A percentile compares a stretch with the other conserved stretches of the same genome.
phyloP scores from a whole-genome alignment of 2,797 vertebrate genomes.

The Aphelocoma californica region DNA sequence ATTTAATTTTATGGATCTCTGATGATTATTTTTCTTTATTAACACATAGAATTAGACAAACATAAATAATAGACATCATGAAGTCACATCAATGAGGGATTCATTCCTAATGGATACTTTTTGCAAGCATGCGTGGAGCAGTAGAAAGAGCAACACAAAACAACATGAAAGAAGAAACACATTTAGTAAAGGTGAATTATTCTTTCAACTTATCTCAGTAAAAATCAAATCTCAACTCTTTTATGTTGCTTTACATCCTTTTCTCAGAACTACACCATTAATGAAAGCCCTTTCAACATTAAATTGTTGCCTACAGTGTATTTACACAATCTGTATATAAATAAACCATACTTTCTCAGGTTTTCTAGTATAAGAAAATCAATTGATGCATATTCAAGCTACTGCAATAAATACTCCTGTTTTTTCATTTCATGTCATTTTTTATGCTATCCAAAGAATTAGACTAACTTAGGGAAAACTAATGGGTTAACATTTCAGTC shows the following conservation, averaged over 20 bases:
- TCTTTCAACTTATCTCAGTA: constrained; percentile 29
- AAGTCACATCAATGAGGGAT: constrained; percentile 13
- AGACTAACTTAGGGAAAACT: background rate
- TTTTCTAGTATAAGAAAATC: constrained; percentile 11
- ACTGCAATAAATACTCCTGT: background rate
- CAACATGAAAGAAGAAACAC: constrained; percentile 18
- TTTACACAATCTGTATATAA: background rate
- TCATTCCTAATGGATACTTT: background rate
- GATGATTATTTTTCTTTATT: background rate
- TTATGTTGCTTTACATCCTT: background rate
- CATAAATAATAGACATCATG: background rate
- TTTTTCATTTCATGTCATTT: background rate
- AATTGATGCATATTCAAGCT: background rate
- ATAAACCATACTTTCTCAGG: background rate
- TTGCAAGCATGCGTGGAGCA: background rate
- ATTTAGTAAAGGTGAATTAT: background rate
- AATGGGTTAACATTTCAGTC: background rate
- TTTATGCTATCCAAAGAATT: background rate
- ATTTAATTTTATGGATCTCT: background rate
- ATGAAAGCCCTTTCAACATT: constrained; percentile 19
- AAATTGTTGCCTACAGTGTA: constrained; percentile 1
- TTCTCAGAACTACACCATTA: background rate
- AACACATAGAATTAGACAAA: background rate
- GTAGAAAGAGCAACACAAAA: background rate
- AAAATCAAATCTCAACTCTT: background rate